Conservation (phyloP, 2,888 invertebrate species). For the Zaprionus obscuricornis region DNA sequence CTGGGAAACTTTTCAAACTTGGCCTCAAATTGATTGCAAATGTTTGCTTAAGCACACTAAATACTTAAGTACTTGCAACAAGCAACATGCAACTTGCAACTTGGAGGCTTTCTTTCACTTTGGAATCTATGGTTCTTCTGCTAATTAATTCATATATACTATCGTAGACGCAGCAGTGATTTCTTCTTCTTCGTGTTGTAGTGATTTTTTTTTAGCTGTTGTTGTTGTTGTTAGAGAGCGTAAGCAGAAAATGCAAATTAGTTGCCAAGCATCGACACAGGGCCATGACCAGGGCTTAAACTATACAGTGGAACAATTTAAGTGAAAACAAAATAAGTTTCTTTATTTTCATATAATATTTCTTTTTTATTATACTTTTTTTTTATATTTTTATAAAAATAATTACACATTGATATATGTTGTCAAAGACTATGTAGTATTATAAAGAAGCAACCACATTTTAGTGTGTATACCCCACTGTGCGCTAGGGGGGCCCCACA, state of each 20-base stretch:
- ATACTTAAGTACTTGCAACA: conserved; percentile 31
- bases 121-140: conserved; percentile 2
- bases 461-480: no score
- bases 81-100: no score
- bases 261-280: conserved; percentile 26
- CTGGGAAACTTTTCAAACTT: conserved; percentile 54
- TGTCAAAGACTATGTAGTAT: no score
- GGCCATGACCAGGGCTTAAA: no score
- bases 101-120: no score
- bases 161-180: conserved; percentile 48
- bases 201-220: conserved; percentile 49
- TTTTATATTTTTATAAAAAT: no score
- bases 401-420: no score
- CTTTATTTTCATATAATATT: no score
- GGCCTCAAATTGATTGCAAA: conserved; percentile 68
- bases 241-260: conserved; percentile 61
- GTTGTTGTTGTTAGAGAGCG: conserved; percentile 12
- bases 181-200: conserved; percentile 44
- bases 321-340: not conserved
- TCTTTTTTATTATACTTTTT: no score
- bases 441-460: no score
- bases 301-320: no score
- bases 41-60: conserved; percentile 56
- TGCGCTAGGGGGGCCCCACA: conserved; percentile 23
- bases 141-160: conserved; percentile 63